Conservation (phyloP, 2,888 invertebrate species). For the Philhelius pedissequus region DNA sequence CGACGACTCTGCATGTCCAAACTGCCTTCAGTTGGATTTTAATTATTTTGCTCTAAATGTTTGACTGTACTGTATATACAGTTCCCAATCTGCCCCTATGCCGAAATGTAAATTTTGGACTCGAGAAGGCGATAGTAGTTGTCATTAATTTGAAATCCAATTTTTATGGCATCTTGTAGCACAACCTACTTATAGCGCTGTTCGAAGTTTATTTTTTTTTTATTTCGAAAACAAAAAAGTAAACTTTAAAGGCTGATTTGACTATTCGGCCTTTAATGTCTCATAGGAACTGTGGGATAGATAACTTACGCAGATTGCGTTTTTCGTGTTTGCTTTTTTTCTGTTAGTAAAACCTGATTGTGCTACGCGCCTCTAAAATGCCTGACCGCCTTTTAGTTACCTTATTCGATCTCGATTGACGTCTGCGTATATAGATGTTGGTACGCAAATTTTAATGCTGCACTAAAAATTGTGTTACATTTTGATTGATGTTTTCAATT, state of each 20-base stretch:
- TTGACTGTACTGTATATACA: neutral
- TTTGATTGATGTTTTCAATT: constrained; percentile 52
- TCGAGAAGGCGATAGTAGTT: constrained; percentile 28
- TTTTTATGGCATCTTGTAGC: constrained; percentile 20
- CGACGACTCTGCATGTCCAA: neutral
- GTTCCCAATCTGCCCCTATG: neutral
- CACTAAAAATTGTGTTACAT: neutral
- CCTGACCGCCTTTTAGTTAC: constrained; percentile 11
- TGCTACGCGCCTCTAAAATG: neutral
- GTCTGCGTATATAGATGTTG: neutral
- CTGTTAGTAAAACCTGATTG: neutral
- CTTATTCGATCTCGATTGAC: constrained; percentile 27
- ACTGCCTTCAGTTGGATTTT: constrained; percentile 44
- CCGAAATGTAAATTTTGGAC: neutral
- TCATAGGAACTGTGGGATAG: constrained; percentile 33
- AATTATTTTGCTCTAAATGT: constrained; percentile 60
- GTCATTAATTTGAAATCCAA: constrained; percentile 44
- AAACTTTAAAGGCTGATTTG: constrained; percentile 15
- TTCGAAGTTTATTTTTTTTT: constrained; percentile 12
- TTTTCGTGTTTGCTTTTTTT: neutral
- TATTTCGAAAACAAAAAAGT: neutral
- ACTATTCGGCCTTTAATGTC: constrained; percentile 14
- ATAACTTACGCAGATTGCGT: constrained; percentile 31
- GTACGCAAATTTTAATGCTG: constrained; percentile 10
- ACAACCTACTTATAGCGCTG: neutral